These are phyloP conservation scores for Digitonthophagus gazella DNA, from an alignment of 2,888 invertebrate species.

Conservation along the genomic window DNA sequence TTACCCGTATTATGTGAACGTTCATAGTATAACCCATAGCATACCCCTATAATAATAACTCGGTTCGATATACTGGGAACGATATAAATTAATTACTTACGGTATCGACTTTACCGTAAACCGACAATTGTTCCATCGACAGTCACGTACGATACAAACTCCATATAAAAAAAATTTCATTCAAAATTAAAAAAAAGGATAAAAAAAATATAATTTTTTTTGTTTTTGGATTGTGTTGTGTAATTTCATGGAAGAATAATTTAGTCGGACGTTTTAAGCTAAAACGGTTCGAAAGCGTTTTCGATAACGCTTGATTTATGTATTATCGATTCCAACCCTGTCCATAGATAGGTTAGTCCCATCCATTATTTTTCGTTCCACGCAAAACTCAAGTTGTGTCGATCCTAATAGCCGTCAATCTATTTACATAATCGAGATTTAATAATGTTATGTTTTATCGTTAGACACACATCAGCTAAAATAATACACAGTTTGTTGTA, in stretches of 20 bases:
- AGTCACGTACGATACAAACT: not conserved
- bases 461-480: too few species aligned
- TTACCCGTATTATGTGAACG: not conserved
- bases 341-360: not conserved
- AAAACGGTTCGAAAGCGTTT: not conserved
- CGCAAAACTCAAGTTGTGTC: not conserved
- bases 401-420: not conserved
- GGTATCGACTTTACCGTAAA: not conserved
- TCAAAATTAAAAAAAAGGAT: too few species aligned
- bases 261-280: not conserved
- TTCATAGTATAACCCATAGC: not conserved
- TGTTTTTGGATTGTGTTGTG: not conserved
- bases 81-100: not conserved
- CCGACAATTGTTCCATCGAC: not conserved
- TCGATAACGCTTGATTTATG: not conserved
- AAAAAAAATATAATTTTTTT: not conserved
- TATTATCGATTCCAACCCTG: not conserved
- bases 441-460: not conserved
- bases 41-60: not conserved
- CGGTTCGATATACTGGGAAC: too few species aligned
- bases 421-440: not conserved
- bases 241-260: not conserved
- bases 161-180: too few species aligned
- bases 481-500: too few species aligned
- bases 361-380: not conserved